A percentile compares a stretch with the other conserved stretches of the same genome.
Conservation (phyloP, 2,113 vertebrate genomes). For the Plecturocebus donacophilus region DNA sequence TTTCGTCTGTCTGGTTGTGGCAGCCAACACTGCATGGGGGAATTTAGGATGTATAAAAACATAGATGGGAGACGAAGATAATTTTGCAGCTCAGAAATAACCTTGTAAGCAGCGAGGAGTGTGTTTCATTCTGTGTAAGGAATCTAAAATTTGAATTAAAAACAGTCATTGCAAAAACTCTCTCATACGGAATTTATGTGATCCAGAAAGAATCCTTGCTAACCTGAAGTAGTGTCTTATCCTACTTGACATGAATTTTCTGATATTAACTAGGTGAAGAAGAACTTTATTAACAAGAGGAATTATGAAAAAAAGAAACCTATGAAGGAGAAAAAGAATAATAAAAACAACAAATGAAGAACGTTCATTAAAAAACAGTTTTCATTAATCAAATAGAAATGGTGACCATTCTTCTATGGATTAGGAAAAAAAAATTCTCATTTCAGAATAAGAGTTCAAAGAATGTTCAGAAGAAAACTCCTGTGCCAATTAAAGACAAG, state of each 20-base stretch:
- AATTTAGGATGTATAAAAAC: not conserved
- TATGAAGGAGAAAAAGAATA: not conserved
- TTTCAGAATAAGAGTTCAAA: not conserved
- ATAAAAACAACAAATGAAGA: not conserved
- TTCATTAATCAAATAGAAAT: not conserved
- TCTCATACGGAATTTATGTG: not conserved
- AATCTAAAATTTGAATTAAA: not conserved
- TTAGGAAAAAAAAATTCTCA: not conserved
- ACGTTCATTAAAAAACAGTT: not conserved
- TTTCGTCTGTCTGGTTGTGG: not conserved
- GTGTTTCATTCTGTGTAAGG: not conserved
- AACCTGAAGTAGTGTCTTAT: not conserved
- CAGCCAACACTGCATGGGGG: not conserved
- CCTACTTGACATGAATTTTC: not conserved
- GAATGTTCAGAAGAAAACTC: not conserved
- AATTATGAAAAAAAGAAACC: not conserved
- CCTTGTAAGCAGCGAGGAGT: not conserved
- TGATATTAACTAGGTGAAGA: not conserved
- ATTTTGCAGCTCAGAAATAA: not conserved
- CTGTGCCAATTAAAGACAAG: not conserved
- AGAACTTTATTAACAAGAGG: not conserved
- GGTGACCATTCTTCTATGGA: not conserved
- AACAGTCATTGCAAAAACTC: not conserved
- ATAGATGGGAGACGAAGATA: not conserved
- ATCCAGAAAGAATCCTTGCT: not conserved